Conservation (phyloP, 2,888 invertebrate species). For the Epsilonema sp. region DNA sequence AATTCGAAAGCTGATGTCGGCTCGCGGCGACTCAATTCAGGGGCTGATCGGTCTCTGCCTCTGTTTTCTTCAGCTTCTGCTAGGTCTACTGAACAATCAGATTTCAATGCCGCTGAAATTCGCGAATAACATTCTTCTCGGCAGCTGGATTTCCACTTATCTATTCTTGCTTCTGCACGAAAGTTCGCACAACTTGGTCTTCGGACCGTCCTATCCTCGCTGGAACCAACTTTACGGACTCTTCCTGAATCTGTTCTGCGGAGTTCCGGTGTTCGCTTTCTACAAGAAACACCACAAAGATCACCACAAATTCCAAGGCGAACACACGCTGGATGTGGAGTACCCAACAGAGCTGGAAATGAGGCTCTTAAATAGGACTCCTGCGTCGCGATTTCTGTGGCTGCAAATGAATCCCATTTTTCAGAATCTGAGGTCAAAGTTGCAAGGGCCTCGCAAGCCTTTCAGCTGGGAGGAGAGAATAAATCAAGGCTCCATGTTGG, state of each 20-base stretch:
- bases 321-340: not conserved
- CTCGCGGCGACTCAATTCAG: too few species aligned
- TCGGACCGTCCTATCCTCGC: conserved; percentile 26
- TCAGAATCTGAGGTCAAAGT: not conserved
- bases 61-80: too few species aligned
- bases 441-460: not conserved
- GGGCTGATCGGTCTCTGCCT: too few species aligned
- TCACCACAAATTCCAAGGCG: conserved; percentile 22
- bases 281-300: conserved; percentile 33
- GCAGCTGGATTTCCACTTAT: not conserved
- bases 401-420: not conserved
- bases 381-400: not conserved
- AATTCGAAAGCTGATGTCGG: too few species aligned
- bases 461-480: too few species aligned
- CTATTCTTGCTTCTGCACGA: conserved; percentile 2
- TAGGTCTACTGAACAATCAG: not conserved
- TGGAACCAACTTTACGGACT: conserved; percentile 28
- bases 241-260: conserved; percentile 29
- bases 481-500: too few species aligned
- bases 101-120: not conserved
- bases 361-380: not conserved
- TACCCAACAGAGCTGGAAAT: not conserved
- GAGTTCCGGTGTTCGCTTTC: conserved; percentile 29
- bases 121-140: not conserved
- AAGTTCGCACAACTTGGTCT: conserved; percentile 28